Conservation (phyloP, 2,797 vertebrate species). For the Anabas testudineus region DNA sequence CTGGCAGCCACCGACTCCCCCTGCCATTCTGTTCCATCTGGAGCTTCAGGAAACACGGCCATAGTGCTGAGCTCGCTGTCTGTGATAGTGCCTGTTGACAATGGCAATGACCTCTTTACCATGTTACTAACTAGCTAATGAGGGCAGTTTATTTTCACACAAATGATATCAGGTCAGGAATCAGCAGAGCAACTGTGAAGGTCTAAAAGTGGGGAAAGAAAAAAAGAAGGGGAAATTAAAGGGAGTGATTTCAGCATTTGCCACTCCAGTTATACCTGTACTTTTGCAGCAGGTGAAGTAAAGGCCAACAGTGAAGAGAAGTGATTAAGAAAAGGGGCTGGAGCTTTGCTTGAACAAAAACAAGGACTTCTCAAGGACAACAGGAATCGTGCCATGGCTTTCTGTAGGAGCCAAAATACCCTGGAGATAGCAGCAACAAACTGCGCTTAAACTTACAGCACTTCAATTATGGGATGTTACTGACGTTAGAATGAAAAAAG, state of each 20-base stretch:
- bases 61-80: conserved; percentile 66
- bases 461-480: conserved; percentile 20
- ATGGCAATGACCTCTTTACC: conserved; percentile 57
- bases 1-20: conserved; percentile 53
- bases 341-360: conserved; percentile 28
- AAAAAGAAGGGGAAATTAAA: neutral
- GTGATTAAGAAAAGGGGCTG: conserved; percentile 10
- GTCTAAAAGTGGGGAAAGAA: neutral
- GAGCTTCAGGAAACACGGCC: conserved; percentile 51
- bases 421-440: conserved; percentile 48
- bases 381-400: conserved; percentile 48
- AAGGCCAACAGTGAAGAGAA: conserved; percentile 19
- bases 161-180: conserved; percentile 25
- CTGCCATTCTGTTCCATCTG: conserved; percentile 74
- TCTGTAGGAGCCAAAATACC: conserved; percentile 54
- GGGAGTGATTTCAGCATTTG: conserved; percentile 10
- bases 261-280: neutral
- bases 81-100: conserved; percentile 53
- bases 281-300: conserved; percentile 22
- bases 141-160: conserved; percentile 30
- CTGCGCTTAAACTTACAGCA: conserved; percentile 29
- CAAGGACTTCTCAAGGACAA: conserved; percentile 74
- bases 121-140: conserved; percentile 47
- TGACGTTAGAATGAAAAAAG: conserved; percentile 12
- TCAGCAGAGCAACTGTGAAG: conserved; percentile 9